Evolutionary conservation across 2,113 vertebrate species (phyloP), one percentile per base, ranked within the genome.

Genomic region (Nesogale talazaci): DNA sequence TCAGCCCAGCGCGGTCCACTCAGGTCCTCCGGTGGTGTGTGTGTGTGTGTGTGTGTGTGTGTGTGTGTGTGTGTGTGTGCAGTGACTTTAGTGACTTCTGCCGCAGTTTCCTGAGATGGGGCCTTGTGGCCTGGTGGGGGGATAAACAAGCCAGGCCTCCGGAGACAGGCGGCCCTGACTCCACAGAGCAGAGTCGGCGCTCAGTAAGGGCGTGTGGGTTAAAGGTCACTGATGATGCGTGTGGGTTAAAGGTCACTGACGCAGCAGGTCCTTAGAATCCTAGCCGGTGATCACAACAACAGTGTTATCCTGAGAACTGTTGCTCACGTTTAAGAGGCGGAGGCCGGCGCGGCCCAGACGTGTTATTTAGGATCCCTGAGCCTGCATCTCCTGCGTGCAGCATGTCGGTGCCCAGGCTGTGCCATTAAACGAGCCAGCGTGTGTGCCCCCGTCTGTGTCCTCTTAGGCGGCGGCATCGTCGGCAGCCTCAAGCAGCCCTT

Each of bases 401-500:
- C 82, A 31, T 56, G n/a, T 29, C 69, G 61, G 17, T 1, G 34
- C 6, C 22, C 12, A 40, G 31, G 15, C 57, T 0, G 0, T 23
- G 77, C 52, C 34, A 10, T 10, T 12, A 3, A 3, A 3, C 25
- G 36, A 46, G 34, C 79, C 2, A 38, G 3, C 14, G 0, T 4
- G 40, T 15, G 76, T 11, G 6, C 36, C 0, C 0, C 1, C 6
- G 56, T 17, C 19, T 3, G 0, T 9, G 34, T 42, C 76, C 38
- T 29, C 36, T 38, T 6, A 3, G 4, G 4, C 8, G n/a, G n/a
- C n/a, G 42, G 79, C 2, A 6, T 15, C 16, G 3, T 56, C 42
- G 31, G 36, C 27, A 69, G 25, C 19, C 65, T 25, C 59, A 67
- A 34, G 79, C 12, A 1, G 42, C 3, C 9, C 84, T 59, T 42